phyloP scores from a whole-genome alignment of 2,888 invertebrate species.

The Phasia obesa region DNA sequence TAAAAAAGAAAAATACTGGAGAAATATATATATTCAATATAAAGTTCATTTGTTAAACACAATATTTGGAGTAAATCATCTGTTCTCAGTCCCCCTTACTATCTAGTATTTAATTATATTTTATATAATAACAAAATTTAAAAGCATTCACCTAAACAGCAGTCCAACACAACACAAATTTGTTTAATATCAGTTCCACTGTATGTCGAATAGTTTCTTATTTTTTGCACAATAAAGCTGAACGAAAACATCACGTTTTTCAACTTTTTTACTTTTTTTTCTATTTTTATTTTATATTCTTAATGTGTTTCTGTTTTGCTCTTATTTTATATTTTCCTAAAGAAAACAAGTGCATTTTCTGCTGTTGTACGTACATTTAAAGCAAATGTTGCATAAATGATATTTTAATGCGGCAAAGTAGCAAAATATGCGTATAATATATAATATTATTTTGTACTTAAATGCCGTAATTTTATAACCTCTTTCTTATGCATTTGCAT shows the following conservation, averaged over 20 bases:
- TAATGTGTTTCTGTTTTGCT: constrained; percentile 21
- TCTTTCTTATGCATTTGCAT: background rate
- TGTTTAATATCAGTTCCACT: background rate
- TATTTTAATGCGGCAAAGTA: constrained; percentile 64
- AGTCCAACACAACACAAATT: too few species aligned
- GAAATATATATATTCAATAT: too few species aligned
- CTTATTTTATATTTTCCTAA: constrained; percentile 11
- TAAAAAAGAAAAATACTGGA: too few species aligned
- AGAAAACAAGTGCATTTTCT: constrained; percentile 39
- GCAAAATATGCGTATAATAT: constrained; percentile 9
- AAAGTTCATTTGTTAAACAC: too few species aligned
- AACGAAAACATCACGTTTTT: constrained; percentile 1
- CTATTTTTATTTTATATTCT: constrained; percentile 6
- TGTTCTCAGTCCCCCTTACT: too few species aligned
- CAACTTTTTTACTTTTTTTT: background rate
- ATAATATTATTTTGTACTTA: background rate
- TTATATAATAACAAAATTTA: too few species aligned
- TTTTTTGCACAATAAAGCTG: background rate
- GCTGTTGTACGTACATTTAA: constrained; percentile 18
- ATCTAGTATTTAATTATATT: too few species aligned
- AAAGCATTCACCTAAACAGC: too few species aligned
- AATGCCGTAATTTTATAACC: background rate
- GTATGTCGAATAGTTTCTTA: too few species aligned
- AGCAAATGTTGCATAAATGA: constrained; percentile 61
- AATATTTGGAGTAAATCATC: too few species aligned